Conservation (phyloP, 2,888 invertebrate genomes). For the Orthosia gothica region DNA sequence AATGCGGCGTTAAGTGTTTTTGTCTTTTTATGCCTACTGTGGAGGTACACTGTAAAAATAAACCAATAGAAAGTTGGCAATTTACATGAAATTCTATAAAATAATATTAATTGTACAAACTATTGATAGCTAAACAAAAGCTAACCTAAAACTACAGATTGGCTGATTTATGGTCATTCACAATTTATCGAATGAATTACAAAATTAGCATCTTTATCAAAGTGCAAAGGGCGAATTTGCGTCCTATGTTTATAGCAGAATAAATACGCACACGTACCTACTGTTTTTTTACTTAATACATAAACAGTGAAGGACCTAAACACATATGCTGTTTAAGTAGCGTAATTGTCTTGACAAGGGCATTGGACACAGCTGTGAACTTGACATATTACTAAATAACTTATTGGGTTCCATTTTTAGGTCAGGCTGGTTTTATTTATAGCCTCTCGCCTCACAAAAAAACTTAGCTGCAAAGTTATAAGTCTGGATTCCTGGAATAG, state of each 20-base stretch:
- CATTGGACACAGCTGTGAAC: not conserved
- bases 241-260: not conserved
- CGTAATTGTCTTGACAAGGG: conserved; percentile 14
- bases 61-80: too few relatives aligned
- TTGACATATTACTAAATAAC: not conserved
- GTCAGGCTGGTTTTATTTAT: conserved; percentile 9
- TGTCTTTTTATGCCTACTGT: too few relatives aligned
- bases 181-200: not conserved
- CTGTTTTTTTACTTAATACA: too few relatives aligned
- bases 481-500: not conserved
- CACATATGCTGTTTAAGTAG: not conserved
- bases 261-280: not conserved
- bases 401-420: conserved; percentile 15
- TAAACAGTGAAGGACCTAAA: not conserved
- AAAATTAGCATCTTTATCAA: not conserved
- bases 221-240: conserved; percentile 10
- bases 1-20: too few relatives aligned
- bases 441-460: not conserved
- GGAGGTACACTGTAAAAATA: too few relatives aligned
- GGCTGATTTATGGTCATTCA: too few relatives aligned
- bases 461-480: not conserved
- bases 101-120: too few relatives aligned
- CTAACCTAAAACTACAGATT: too few relatives aligned
- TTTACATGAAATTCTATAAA: too few relatives aligned
- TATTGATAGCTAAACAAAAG: not conserved